Base-by-base conservation (phyloP, 2,888 invertebrate genomes). In the Dynastes grantii region DNA sequence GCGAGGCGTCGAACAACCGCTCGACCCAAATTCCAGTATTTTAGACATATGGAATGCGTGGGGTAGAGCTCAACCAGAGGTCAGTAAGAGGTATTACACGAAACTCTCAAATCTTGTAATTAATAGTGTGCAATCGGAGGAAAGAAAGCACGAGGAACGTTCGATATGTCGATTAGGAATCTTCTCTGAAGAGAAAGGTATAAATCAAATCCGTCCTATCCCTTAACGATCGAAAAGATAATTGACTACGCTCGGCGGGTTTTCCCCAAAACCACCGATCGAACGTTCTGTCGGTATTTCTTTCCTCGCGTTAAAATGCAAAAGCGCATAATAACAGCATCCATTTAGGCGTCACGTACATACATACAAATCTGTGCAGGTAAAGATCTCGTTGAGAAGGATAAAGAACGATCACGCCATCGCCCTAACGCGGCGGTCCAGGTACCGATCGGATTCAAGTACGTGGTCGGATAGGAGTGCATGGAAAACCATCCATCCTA, bases 31-130 rank as follows among this genome's bases (percentile, higher is more conserved):
- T 84, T 93, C 94, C 70, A 92, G 93, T 78, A 94, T 96, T 81
- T 89, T 95, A 78, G 94, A 95, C 85, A 94, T 96, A 73, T 92
- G 95, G 91, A 93, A 93, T 80, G 94, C 95, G 37, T 96, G 96
- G 96, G 95, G 95, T 78, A 91, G 92, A 83, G 92, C 93, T 79
- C 91, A 92, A 88, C 89, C 90, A 85, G 93, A 94, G 87, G 93
- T 92, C 88, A 88, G 87, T 81, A 67, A 71, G 27, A 77, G 78
- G 64, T 75, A 75, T 75, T 75, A 61, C 22, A 58, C 40, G 11
- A 29, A 68, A 68, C 45, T 75, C 61, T 58, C 67, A 61, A 49
- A 77, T 73, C 76, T 68, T 49, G 63, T 37, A 81, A 6, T 32
- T 63, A 76, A 29, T 45, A 45, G 8, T 11, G 9, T 45, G 11